phyloP scores from a whole-genome alignment of 92 coral and sea anemone genomes.

The Siderastrea radians region DNA sequence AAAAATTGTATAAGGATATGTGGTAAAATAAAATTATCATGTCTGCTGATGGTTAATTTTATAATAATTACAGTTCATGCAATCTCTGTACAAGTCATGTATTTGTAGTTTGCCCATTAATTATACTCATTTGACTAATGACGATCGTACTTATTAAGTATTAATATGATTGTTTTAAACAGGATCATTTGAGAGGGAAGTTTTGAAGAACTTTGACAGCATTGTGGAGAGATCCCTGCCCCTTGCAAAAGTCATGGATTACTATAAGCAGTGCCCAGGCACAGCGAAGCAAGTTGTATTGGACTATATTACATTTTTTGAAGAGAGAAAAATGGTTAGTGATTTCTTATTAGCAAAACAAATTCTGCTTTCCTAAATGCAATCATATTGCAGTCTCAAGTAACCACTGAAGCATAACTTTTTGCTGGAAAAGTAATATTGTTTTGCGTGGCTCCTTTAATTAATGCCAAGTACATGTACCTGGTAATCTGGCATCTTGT shows the following conservation, averaged over 20 bases:
- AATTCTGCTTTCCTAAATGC: too few species aligned
- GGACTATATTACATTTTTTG: constrained; percentile 62
- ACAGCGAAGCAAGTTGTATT: constrained; percentile 52
- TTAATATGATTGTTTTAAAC: background rate
- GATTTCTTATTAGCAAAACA: background rate
- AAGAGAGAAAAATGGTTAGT: constrained; percentile 60
- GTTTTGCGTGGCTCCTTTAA: too few species aligned
- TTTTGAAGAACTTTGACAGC: constrained; percentile 47
- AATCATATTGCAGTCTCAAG: too few species aligned
- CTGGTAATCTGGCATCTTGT: too few species aligned
- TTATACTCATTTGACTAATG: background rate
- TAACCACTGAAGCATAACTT: background rate
- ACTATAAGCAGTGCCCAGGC: constrained; percentile 43
- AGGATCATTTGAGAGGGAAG: constrained; percentile 74
- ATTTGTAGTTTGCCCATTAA: background rate
- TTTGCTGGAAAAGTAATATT: background rate
- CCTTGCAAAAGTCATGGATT: constrained; percentile 38
- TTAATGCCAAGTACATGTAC: too few species aligned
- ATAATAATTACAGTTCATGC: too few species aligned
- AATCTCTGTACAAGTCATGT: background rate
- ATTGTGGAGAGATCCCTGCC: constrained; percentile 67
- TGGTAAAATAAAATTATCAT: too few species aligned
- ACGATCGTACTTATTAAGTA: background rate
- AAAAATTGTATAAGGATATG: background rate
- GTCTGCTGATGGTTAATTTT: too few species aligned